Base-by-base conservation (phyloP, 2,113 vertebrate genomes). In the Cardinalis cardinalis region DNA sequence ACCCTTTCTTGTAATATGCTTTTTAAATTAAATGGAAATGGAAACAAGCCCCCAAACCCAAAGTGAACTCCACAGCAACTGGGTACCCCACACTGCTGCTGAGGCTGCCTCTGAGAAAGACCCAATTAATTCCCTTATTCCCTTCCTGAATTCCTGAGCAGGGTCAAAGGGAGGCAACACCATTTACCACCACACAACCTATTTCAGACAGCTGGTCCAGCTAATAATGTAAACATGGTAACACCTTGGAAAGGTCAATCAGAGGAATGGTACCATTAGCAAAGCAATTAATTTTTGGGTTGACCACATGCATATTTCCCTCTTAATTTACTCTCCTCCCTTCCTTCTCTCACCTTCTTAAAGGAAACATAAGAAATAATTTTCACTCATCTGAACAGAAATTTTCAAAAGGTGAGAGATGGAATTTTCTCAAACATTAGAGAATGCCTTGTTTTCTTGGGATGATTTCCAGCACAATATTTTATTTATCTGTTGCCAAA, bases 401-500 rank as follows among this genome's bases (percentile, higher is more conserved):
- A 69, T 56, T 90, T 74, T 90, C 21, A 72, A 34, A 87, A 93
- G 59, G 78, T 65, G 28, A 84, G 61, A 82, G 53, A 88, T 28
- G 34, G 18, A 48, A 66, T 93, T 84, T 92, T 65, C 70, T 65
- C 78, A 29, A 87, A 80, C 58, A 72, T 7, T 2, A 40, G 3
- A 53, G 38, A 89, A 84, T 18, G 15, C 17, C 21, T 15, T 63
- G 5, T 29, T 77, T 84, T 92, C 85, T 49, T 8, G 43, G 86
- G 65, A 87, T 61, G 14, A 87, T 51, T 69, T 87, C 76, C 65
- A 92, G 48, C 23, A 51, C 28, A 16, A 16, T 63, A 81, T 61
- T 92, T 84, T 75, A 91, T 84, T 95, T 87, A 89, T 93, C 77
- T 55, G 32, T 66, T 88, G 88, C 90, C 94, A 95, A 95, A 92